These are phyloP conservation scores for Oenanthe melanoleuca DNA, from an alignment of 2,113 vertebrate species.

Conservation along the genomic window DNA sequence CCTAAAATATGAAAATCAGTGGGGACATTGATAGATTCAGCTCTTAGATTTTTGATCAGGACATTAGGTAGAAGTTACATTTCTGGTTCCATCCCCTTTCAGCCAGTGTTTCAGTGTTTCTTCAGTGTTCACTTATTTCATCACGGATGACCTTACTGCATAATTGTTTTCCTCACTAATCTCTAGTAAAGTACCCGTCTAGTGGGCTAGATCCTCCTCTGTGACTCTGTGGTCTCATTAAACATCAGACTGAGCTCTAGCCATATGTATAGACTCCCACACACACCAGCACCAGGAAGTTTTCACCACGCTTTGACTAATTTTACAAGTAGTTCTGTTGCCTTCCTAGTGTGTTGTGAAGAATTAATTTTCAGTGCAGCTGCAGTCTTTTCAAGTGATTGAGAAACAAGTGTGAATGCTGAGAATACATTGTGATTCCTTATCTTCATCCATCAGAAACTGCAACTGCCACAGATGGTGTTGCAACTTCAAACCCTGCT, in stretches of 20 bases:
- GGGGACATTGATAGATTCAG: neutral
- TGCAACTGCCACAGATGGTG: neutral
- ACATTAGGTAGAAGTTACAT: neutral
- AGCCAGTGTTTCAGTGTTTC: neutral
- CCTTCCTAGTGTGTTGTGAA: neutral
- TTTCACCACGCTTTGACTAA: neutral
- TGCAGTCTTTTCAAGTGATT: neutral
- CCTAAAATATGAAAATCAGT: neutral
- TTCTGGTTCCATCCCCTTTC: neutral
- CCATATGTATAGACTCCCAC: neutral
- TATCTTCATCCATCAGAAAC: neutral
- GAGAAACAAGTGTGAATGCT: conserved; percentile 20
- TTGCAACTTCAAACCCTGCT: neutral
- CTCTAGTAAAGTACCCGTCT: neutral
- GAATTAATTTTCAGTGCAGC: conserved; percentile 27
- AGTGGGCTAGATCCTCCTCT: neutral
- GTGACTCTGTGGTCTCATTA: neutral
- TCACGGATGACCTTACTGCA: rapidly evolving
- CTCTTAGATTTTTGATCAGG: neutral
- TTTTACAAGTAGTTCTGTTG: neutral
- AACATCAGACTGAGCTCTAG: neutral
- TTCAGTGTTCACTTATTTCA: neutral
- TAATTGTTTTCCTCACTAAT: neutral
- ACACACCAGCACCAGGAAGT: neutral
- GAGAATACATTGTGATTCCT: conserved; percentile 15